Base-by-base conservation (phyloP, 2,888 invertebrate genomes). In the Lutraria lutraria region DNA sequence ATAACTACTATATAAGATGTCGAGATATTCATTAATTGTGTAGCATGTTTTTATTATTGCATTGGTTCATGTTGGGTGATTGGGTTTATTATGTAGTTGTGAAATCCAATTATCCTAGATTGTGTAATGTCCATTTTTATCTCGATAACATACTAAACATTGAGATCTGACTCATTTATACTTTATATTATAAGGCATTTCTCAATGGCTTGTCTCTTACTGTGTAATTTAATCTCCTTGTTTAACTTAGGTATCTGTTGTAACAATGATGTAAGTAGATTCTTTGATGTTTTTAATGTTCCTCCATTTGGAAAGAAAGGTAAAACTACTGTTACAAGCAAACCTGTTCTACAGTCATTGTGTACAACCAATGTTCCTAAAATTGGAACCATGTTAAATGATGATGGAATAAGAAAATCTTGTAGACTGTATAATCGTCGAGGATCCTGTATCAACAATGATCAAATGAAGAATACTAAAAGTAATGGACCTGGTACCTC, bases 201-300 rank as follows among this genome's bases (percentile, higher is more conserved):
- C 8, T 43, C 43, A 43, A n/a, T n/a, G n/a, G n/a, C n/a, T n/a
- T n/a, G n/a, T n/a, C n/a, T n/a, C n/a, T n/a, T n/a, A n/a, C n/a
- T n/a, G n/a, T n/a, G n/a, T n/a, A n/a, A 31, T 76, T 16, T 56
- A 31, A 31, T 76, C 76, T 76, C 15, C 21, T 4, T 76, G 34
- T 76, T 34, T 76, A 31, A 76, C 76, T 3, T 76, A 76, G 76
- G 76, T 76, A 31, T 76, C 76, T 13, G 19, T 34, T 34, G 16
- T 76, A 76, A 34, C 31, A 31, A 31, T 13, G 16, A 31, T 76
- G 76, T 76, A 76, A 76, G 76, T 76, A 76, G 34, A 76, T 34
- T 19, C 16, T 76, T 76, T 19, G 16, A 76, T 31, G 76, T 76
- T 76, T 34, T 76, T 13, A 34, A 34, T 76, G 31, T 76, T 16